phyloP scores from a whole-genome alignment of 2,888 invertebrate species.

The Zaprionus lineosus region DNA sequence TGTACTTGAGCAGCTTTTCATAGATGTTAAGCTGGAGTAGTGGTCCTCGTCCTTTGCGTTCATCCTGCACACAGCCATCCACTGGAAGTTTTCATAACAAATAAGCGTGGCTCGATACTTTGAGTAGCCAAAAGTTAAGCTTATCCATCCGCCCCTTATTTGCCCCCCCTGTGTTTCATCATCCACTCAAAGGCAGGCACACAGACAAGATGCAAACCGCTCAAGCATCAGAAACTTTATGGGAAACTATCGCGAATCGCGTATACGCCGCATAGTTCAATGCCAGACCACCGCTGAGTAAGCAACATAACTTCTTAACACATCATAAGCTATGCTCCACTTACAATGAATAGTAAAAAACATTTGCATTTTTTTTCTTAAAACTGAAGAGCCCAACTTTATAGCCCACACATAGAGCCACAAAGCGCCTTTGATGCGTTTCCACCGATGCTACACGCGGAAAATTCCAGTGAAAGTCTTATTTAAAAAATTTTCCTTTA shows the following conservation, averaged over 20 bases:
- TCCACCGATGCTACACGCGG: too few relatives aligned
- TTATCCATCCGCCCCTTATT: too few relatives aligned
- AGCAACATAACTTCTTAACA: slow-evolving; percentile 50
- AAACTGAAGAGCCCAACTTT: slow-evolving; percentile 26
- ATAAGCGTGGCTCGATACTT: slow-evolving; percentile 66
- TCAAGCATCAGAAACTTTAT: slow-evolving; percentile 45
- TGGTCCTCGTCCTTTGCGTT: slow-evolving; percentile 11
- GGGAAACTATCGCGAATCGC: slow-evolving; percentile 14
- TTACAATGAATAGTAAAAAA: slow-evolving; percentile 32
- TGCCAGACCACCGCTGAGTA: slow-evolving; percentile 35
- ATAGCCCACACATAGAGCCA: background rate
- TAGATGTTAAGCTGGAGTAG: slow-evolving; percentile 45
- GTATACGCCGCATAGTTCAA: slow-evolving; percentile 52
- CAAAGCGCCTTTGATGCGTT: slow-evolving; percentile 34
- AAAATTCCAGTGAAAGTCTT: slow-evolving; percentile 9
- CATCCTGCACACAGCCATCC: slow-evolving; percentile 12
- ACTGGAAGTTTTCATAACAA: slow-evolving; percentile 67
- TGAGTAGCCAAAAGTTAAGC: slow-evolving; percentile 66
- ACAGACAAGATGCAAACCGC: slow-evolving; percentile 57
- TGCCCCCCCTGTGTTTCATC: too few relatives aligned
- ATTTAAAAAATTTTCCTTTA: slow-evolving; percentile 9
- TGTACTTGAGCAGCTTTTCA: slow-evolving; percentile 62
- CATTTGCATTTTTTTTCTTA: slow-evolving; percentile 20
- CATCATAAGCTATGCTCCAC: slow-evolving; percentile 36
- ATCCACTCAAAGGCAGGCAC: slow-evolving; percentile 48